Conservation (phyloP, 2,113 vertebrate genomes). For the Delphinus delphis region DNA sequence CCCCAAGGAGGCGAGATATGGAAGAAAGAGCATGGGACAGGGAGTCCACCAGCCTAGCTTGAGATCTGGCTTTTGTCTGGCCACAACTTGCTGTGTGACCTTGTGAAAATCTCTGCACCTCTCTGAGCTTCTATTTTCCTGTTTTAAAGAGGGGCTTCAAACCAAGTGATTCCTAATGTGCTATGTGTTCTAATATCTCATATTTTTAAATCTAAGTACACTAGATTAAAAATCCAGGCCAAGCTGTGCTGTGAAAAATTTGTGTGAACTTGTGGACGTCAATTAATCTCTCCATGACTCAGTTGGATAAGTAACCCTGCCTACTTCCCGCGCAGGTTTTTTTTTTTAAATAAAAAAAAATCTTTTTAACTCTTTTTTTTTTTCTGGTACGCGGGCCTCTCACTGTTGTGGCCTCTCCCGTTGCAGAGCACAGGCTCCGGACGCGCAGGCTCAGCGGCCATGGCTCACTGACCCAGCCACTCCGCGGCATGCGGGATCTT, state of each 20-base stretch:
- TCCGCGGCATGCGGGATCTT: too few species aligned
- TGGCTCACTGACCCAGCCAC: too few species aligned
- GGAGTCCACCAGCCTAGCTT: background rate
- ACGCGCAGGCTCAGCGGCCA: too few species aligned
- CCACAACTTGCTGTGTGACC: background rate
- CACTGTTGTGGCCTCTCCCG: too few species aligned
- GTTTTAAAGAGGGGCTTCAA: background rate
- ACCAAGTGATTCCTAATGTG: background rate
- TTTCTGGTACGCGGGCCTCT: too few species aligned
- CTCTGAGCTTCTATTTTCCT: background rate
- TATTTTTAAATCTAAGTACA: background rate
- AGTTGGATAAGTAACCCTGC: rapidly evolving
- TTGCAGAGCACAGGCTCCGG: too few species aligned
- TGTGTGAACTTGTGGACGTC: background rate
- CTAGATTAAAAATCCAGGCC: background rate
- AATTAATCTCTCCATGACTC: background rate
- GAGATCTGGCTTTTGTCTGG: background rate
- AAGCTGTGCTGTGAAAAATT: background rate
- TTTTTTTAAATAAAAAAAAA: too few species aligned
- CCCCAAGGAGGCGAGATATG: background rate
- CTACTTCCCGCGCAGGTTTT: background rate
- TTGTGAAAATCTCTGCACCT: background rate
- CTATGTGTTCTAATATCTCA: background rate
- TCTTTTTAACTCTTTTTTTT: too few species aligned
- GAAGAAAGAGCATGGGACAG: background rate